These are phyloP conservation scores for Netelia melanura DNA, from an alignment of 2,888 invertebrate genomes.

Conservation along the genomic window DNA sequence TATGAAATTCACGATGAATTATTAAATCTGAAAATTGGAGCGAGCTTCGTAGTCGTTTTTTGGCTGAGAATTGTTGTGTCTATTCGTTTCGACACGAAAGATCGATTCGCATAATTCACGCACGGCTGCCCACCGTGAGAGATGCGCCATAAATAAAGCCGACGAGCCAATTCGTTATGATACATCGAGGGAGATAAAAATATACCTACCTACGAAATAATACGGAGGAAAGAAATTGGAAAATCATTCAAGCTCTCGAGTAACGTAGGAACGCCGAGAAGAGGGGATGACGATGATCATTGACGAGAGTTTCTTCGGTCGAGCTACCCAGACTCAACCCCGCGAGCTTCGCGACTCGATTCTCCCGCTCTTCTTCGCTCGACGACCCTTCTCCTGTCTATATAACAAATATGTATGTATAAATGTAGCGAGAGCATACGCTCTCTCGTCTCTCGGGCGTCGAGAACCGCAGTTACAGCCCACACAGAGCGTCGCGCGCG, in stretches of 20 bases:
- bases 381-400: conserved; percentile 13
- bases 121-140: conserved; percentile 21
- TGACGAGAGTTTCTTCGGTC: conserved; percentile 10
- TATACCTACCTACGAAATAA: not conserved
- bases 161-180: not conserved
- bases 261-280: conserved; percentile 15
- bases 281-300: conserved; percentile 22
- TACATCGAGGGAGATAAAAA: conserved; percentile 20
- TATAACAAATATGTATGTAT: conserved; percentile 12
- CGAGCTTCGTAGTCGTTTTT: too few species aligned
- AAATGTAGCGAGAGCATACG: conserved; percentile 44
- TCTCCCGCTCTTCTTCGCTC: conserved; percentile 41
- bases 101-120: conserved; percentile 20
- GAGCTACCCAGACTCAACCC: conserved; percentile 19
- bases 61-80: not conserved
- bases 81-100: conserved; percentile 4
- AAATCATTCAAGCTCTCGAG: conserved; percentile 38
- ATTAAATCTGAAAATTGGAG: too few species aligned
- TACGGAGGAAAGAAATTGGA: not conserved
- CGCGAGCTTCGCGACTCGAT: conserved; percentile 11
- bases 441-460: conserved; percentile 26
- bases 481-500: conserved; percentile 37
- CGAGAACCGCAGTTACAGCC: conserved; percentile 28
- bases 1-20: not conserved
- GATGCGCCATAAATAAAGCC: conserved; percentile 4